phyloP scores from a whole-genome alignment of 37 sponge, comb jelly and placozoan genomes.

The Aplysina aerophoba region DNA sequence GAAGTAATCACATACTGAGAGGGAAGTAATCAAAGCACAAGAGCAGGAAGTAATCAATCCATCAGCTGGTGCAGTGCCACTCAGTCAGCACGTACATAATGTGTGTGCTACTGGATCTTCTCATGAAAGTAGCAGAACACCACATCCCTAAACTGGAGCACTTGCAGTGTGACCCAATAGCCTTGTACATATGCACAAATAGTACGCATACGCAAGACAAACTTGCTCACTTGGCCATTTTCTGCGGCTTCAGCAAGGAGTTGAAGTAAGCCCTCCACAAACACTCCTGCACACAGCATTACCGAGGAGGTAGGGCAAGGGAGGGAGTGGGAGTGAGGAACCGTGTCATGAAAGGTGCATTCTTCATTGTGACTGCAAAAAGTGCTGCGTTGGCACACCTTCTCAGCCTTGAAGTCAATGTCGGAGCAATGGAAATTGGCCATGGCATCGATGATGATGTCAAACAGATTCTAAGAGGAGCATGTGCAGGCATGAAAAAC shows the following conservation, averaged over 20 bases:
- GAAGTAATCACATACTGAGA: no score
- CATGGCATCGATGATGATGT: constrained; percentile 4
- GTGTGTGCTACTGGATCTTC: no score
- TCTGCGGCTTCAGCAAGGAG: not conserved
- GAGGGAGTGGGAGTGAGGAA: not conserved
- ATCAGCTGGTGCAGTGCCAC: no score
- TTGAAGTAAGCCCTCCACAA: not conserved
- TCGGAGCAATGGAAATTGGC: not conserved
- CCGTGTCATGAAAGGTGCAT: not conserved
- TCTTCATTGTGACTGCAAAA: not conserved
- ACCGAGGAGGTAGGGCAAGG: not conserved
- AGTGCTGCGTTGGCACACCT: not conserved
- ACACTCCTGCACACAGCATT: not conserved
- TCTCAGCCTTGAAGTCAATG: not conserved
- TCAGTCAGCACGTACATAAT: no score
- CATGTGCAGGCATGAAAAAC: no score
- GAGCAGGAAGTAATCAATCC: no score
- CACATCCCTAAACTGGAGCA: no score
- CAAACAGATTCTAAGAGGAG: constrained; percentile 7
- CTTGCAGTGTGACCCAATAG: no score
- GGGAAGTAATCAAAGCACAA: no score
- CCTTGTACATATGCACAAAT: no score
- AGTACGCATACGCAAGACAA: no score
- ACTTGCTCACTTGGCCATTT: not conserved
- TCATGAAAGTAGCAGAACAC: not conserved